phyloP scores from a whole-genome alignment of 2,113 vertebrate genomes.

The Oreochromis aureus region DNA sequence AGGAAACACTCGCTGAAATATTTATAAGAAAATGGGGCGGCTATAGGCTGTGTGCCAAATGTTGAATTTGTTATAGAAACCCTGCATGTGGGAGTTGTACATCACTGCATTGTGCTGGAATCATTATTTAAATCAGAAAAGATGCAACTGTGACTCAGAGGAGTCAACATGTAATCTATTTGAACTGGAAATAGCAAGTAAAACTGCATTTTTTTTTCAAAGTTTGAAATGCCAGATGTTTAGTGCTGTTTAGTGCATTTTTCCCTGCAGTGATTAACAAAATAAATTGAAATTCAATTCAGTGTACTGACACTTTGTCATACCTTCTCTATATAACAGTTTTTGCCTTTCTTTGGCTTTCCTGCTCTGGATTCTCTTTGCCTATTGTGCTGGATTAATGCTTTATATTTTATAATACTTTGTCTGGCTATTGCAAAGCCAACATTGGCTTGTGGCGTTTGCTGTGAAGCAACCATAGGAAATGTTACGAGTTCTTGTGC shows the following conservation, averaged over 20 bases:
- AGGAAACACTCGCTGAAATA: constrained; percentile 25
- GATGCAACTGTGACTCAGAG: not conserved
- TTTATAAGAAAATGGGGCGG: constrained; percentile 2
- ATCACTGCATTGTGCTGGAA: not conserved
- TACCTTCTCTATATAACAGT: not conserved
- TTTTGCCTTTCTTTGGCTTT: not conserved
- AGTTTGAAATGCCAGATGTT: not conserved
- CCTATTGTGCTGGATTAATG: not conserved
- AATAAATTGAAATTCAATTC: not conserved
- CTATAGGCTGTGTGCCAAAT: not conserved
- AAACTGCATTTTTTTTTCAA: not conserved
- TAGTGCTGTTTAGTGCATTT: not conserved
- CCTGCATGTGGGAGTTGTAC: not conserved
- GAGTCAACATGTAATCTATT: not conserved
- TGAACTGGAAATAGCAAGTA: not conserved
- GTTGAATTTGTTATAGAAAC: constrained; percentile 8
- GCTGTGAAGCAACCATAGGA: not conserved
- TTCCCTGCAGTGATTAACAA: not conserved
- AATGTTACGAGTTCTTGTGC: not conserved
- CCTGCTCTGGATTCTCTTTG: not conserved
- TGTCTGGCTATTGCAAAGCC: not conserved
- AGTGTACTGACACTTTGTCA: not conserved
- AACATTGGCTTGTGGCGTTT: not conserved
- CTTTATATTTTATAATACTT: not conserved
- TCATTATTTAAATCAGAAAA: not conserved